A percentile compares a stretch with the other conserved stretches of the same genome.
phyloP scores from a whole-genome alignment of 2,113 vertebrate genomes.

The Mugil cephalus region DNA sequence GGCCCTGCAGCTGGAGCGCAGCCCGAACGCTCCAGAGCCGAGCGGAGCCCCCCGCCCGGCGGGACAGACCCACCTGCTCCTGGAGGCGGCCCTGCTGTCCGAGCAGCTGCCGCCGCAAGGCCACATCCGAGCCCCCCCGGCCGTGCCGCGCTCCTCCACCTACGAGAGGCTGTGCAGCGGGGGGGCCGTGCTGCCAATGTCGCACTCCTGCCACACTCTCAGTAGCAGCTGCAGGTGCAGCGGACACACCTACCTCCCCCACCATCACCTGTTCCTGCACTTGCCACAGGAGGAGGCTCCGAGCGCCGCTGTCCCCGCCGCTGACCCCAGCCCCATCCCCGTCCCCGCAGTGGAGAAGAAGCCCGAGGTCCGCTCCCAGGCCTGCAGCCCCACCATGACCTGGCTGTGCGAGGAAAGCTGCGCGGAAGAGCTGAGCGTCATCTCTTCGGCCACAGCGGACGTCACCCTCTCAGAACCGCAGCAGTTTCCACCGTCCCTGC shows the following conservation, averaged over 20 bases:
- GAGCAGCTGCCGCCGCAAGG: conserved; percentile 76
- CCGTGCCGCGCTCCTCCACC: conserved; percentile 84
- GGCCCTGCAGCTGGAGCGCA: conserved; percentile 83
- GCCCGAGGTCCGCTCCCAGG: conserved; percentile 90
- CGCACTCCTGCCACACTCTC: conserved; percentile 79
- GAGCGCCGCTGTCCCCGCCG: conserved; percentile 28
- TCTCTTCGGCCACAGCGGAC: conserved; percentile 64
- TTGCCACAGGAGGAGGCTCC: conserved; percentile 90
- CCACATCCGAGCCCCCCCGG: conserved; percentile 60
- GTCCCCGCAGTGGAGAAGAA: conserved; percentile 84
- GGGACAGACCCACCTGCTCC: conserved; percentile 84
- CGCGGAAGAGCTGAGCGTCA: conserved; percentile 77
- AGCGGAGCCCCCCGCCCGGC: conserved; percentile 77
- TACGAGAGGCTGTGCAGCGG: conserved; percentile 87
- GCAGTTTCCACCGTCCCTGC: conserved; percentile 52
- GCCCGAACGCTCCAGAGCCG: conserved; percentile 73
- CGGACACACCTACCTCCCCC: conserved; percentile 82
- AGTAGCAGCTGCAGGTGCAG: conserved; percentile 77
- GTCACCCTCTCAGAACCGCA: conserved; percentile 38
- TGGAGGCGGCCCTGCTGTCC: conserved; percentile 86
- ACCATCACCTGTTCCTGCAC: conserved; percentile 85
- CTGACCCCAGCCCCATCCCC: conserved; percentile 38
- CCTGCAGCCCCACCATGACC: conserved; percentile 86
- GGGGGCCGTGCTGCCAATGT: conserved; percentile 70
- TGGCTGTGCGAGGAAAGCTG: conserved; percentile 84